Evolutionary conservation across 2,113 vertebrate genomes (phyloP), one percentile per base, ranked within the genome.

Genomic region (Hiodon tergisus): DNA sequence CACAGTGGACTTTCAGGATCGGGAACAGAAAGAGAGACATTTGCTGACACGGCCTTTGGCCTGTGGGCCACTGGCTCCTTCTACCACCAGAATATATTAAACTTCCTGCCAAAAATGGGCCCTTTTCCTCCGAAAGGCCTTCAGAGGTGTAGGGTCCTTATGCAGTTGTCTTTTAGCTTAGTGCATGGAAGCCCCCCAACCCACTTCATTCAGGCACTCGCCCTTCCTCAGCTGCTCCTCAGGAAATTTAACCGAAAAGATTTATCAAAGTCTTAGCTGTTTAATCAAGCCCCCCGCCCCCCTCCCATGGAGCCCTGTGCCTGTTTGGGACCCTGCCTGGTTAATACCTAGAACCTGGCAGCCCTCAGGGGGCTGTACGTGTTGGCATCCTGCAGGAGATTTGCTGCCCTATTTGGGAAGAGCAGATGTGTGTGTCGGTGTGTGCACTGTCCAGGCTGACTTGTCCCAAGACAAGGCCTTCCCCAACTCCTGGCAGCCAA

Each of bases 351-450:
- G 81, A 81, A 87, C 82, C 78, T 71, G 75, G 78, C 76, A 75
- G 85, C 81, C 84, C 81, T 78, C 79, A 76, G 86, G 82, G 31
- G 83, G 81, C 81, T 81, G 87, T 81, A 78, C 79, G 74, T 69
- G 47, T 82, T 82, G 84, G 84, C 81, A 85, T 89, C 85, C 80
- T 81, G 65, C 79, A 69, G 70, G 84, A 83, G 81, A 88, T 88
- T 86, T 88, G 86, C 83, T 82, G 83, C 89, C 87, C 80, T 86
- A 88, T 89, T 90, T 88, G 84, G 88, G 82, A 69, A 78, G 80
- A 81, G 83, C 59, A 9, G 1, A 3, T 14, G 17, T 31, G 69
- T 11, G 6, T 48, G 55, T 59, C 4, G n/a, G n/a, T 16, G 60
- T 0, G n/a, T 54, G n/a, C 74, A 69, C 73, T 48, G 55, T 62